These are phyloP conservation scores for Anastatus disparis DNA, from an alignment of 1,140 invertebrate species.

Conservation along the genomic window DNA sequence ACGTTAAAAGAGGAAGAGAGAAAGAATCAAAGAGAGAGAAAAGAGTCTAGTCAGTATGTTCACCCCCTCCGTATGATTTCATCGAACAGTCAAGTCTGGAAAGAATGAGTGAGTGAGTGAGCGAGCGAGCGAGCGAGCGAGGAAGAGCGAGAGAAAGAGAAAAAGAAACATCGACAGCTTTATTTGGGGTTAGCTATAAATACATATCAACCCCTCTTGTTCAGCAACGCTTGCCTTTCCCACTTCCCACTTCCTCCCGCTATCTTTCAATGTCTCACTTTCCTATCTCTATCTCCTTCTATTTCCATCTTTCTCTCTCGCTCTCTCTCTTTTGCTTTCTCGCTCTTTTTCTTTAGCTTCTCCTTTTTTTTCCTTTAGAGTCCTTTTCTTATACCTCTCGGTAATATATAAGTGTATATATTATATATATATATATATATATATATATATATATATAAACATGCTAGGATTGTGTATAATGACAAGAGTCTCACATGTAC, in stretches of 20 bases:
- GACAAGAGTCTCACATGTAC: too few species aligned
- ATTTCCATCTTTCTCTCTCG: not conserved
- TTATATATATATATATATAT: too few species aligned
- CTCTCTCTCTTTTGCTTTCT: not conserved
- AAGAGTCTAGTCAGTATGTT: slow-evolving; percentile 12
- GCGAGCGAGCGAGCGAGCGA: slow-evolving; percentile 8
- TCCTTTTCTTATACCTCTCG: slow-evolving; percentile 22
- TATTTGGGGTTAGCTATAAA: slow-evolving; percentile 45
- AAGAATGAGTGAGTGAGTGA: not conserved
- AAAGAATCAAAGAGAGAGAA: slow-evolving; percentile 11
- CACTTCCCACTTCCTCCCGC: slow-evolving; percentile 41
- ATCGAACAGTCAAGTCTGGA: slow-evolving; percentile 32
- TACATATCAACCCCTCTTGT: slow-evolving; percentile 41
- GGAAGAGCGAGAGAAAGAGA: not conserved
- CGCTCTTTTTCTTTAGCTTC: not conserved
- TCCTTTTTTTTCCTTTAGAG: slow-evolving; percentile 18
- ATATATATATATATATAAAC: not conserved
- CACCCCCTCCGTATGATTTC: slow-evolving; percentile 36
- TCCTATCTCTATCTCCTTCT: not conserved
- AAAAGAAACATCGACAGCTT: slow-evolving; percentile 24
- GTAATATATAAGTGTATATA: too few species aligned
- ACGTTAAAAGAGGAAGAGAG: not conserved
- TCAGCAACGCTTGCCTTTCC: slow-evolving; percentile 34
- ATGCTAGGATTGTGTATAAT: too few species aligned
- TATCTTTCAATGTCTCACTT: slow-evolving; percentile 42